A percentile compares a stretch with the other conserved stretches of the same genome.
phyloP scores from a whole-genome alignment of 92 coral and sea anemone genomes.

The Galaxea fascicularis region DNA sequence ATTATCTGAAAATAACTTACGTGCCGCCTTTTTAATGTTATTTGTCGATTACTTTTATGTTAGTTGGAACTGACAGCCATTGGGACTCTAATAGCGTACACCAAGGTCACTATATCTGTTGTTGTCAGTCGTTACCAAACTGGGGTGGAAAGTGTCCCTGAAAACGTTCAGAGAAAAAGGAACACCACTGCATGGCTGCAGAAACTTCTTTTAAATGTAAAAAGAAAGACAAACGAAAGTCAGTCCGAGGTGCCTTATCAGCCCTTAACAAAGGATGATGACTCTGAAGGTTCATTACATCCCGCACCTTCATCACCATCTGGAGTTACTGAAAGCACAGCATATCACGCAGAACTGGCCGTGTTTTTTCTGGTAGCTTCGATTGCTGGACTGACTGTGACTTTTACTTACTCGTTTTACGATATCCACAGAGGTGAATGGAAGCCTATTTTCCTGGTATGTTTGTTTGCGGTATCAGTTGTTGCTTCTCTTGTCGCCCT shows the following conservation, averaged over 20 bases:
- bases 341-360: slow-evolving; percentile 66
- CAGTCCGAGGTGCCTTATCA: slow-evolving; percentile 8
- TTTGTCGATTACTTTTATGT: not conserved
- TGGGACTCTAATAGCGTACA: slow-evolving; percentile 86
- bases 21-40: not conserved
- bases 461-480: slow-evolving; percentile 56
- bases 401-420: not conserved
- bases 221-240: not conserved
- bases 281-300: not conserved
- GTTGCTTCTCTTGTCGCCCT: slow-evolving; percentile 64
- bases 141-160: slow-evolving; percentile 69
- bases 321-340: slow-evolving; percentile 21
- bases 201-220: slow-evolving; percentile 43
- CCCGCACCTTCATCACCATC: not conserved
- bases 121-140: slow-evolving; percentile 81
- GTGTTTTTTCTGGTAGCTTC: slow-evolving; percentile 54
- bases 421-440: slow-evolving; percentile 15
- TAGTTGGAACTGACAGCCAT: slow-evolving; percentile 73
- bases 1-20: too few species aligned
- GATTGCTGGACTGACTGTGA: slow-evolving; percentile 55
- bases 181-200: slow-evolving; percentile 59
- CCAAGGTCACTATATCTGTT: slow-evolving; percentile 86
- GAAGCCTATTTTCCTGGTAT: slow-evolving; percentile 76
- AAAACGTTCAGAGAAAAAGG: slow-evolving; percentile 16
- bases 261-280: slow-evolving; percentile 8